Conservation (phyloP, 2,113 vertebrate genomes). For the Peromyscus polionotus region DNA sequence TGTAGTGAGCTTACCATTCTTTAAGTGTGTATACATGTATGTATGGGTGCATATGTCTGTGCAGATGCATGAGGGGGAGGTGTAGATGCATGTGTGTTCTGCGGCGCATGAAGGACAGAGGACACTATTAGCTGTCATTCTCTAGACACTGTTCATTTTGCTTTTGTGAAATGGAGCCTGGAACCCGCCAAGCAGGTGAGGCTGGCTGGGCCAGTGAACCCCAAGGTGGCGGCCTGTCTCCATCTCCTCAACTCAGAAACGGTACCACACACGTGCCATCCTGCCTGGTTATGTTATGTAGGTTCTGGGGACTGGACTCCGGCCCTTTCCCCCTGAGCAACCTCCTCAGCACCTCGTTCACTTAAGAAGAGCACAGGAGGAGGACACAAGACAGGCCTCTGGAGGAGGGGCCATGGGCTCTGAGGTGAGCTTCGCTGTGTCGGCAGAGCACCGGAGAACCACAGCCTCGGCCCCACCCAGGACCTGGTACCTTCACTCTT, state of each 20-base stretch:
- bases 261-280: too few species aligned
- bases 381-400: background rate
- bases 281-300: too few species aligned
- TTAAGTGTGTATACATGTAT: background rate
- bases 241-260: too few species aligned
- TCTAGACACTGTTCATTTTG: background rate
- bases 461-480: background rate
- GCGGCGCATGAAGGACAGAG: background rate
- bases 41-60: background rate
- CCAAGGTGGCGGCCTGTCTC: background rate
- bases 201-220: background rate
- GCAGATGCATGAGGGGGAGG: background rate
- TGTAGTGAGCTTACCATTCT: background rate
- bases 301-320: background rate
- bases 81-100: background rate
- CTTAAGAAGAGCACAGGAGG: background rate
- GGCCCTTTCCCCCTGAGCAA: background rate
- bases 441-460: too few species aligned
- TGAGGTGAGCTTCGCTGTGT: background rate
- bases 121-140: background rate
- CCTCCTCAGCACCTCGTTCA: background rate
- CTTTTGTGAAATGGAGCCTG: background rate
- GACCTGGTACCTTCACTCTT: accelerated
- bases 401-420: background rate
- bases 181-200: background rate